Base-by-base conservation (phyloP, 2,888 invertebrate species). In the Troides aeacus region DNA sequence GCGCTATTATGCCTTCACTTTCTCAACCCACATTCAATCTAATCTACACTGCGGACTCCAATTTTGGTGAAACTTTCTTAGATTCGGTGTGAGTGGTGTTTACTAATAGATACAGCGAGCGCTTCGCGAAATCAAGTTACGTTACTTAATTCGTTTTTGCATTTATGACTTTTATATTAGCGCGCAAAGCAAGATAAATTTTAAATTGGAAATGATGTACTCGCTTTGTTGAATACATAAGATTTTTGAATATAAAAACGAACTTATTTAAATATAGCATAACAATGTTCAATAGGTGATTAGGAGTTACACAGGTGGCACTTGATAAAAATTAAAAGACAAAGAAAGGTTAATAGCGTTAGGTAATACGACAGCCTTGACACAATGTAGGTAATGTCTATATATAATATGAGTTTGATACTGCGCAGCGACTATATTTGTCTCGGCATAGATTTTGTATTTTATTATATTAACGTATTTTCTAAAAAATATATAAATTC, bases 11-110 rank as follows among this genome's bases (percentile, higher is more conserved):
- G 80, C 80, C 81, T 87, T 88, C 86, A 90, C 90, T 91, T 91
- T 91, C 90, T 87, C 87, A 80, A 85, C 81, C 80, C 83, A 85
- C 83, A 83, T 87, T 74, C 81, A 78, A 79, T 77, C 80, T 81
- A 83, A 83, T 84, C 78, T 78, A 75, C 76, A 80, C 77, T 78
- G 74, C 71, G 72, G 72, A 53, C 64, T 56, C 60, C 56, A 61
- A 71, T 76, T 80, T 82, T 74, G 79, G 82, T 80, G 79, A 84
- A 84, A 84, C 80, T 73, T 72, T 72, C 69, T 69, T 62, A 58
- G 53, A n/a, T 69, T 61, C 24, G 60, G 64, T 65, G 64, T 69
- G 30, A 61, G 36, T 50, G 24, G 46, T 46, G 56, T 60, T 60
- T 56, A 65, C 67, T 65, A 53, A 60, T 65, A 17, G 62, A 57